Evolutionary conservation across 2,113 vertebrate genomes (phyloP).

Genomic region (Ivindomyrus marchei): DNA sequence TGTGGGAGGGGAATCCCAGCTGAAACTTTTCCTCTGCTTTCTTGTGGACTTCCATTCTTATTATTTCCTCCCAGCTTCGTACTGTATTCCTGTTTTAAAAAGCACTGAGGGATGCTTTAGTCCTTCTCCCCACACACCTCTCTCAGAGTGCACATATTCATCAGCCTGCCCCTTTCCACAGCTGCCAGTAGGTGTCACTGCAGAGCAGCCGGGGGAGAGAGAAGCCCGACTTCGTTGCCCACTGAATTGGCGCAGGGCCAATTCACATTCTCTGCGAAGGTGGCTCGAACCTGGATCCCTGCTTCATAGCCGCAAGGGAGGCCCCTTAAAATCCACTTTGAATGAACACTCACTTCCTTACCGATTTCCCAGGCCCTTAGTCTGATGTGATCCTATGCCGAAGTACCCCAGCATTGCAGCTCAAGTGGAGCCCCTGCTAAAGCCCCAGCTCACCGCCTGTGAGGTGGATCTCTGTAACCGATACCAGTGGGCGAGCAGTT

Average conservation of each 20-base stretch:
- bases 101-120: not conserved
- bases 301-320: not conserved
- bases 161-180: not conserved
- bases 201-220: not conserved
- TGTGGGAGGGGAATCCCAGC: not conserved
- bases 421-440: conserved; percentile 44
- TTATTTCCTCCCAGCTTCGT: not conserved
- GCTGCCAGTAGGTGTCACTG: not conserved
- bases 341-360: conserved; percentile 35
- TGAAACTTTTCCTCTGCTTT: not conserved
- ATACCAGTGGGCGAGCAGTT: conserved; percentile 64
- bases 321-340: not conserved
- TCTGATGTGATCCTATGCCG: conserved; percentile 44
- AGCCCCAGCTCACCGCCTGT: conserved; percentile 52
- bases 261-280: not conserved
- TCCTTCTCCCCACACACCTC: not conserved
- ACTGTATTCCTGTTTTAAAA: not conserved
- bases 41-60: not conserved
- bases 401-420: conserved; percentile 23
- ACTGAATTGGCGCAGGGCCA: not conserved
- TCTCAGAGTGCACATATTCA: not conserved
- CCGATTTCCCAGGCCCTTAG: conserved; percentile 29
- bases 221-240: not conserved
- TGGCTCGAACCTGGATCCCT: not conserved
- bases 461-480: conserved; percentile 65